These are phyloP conservation scores for Galeruca laticollis DNA, from an alignment of 2,888 invertebrate species.

Conservation along the genomic window DNA sequence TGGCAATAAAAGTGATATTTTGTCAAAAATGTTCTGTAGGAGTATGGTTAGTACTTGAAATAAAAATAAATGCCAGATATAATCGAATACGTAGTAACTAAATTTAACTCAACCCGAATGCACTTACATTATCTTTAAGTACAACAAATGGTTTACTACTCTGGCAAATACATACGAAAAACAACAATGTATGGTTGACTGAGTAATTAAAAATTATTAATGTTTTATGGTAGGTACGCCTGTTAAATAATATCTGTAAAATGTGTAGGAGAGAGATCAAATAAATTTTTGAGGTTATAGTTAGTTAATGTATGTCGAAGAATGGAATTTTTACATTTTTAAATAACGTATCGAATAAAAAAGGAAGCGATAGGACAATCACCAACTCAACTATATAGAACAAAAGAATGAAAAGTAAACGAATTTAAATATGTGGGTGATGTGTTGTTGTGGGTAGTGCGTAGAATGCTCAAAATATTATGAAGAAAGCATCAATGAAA, in stretches of 20 bases:
- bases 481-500: too few species aligned
- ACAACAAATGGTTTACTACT: not conserved
- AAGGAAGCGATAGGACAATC: too few species aligned
- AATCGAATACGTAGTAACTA: not conserved
- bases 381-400: too few species aligned
- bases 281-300: too few species aligned
- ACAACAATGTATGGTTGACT: not conserved
- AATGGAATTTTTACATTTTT: too few species aligned
- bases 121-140: not conserved
- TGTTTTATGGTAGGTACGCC: not conserved
- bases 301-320: too few species aligned
- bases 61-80: constrained; percentile 16
- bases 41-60: not conserved
- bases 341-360: too few species aligned
- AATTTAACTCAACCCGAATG: not conserved
- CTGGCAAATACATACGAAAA: not conserved
- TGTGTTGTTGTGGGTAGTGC: too few species aligned
- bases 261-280: too few species aligned
- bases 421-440: too few species aligned
- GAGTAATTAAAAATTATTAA: not conserved
- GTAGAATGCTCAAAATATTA: too few species aligned
- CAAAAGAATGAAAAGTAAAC: too few species aligned
- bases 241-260: not conserved
- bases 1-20: constrained; percentile 6
- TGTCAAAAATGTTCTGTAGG: not conserved